Percentiles rank a stretch among this genome's conserved stretches.
These are phyloP conservation scores for Cephus cinctus DNA, from an alignment of 1,140 invertebrate species.

Conservation along the genomic window DNA sequence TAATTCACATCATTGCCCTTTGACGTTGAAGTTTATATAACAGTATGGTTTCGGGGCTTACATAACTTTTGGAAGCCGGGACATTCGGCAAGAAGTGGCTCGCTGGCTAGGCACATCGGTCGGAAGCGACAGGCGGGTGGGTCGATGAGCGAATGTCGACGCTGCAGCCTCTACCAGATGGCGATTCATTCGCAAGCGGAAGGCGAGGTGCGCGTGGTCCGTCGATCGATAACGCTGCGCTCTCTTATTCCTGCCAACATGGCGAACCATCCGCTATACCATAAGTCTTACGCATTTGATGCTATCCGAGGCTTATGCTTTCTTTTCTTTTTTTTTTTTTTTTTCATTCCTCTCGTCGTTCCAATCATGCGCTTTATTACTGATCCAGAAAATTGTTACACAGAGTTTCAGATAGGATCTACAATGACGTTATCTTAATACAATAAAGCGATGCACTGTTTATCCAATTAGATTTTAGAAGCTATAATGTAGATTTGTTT, in stretches of 20 bases:
- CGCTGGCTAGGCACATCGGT: conserved; percentile 5
- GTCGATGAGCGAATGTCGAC: conserved; percentile 31
- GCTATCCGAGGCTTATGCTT: not conserved
- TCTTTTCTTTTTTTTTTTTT: not conserved
- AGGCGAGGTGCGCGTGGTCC: conserved; percentile 15
- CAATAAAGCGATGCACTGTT: no score
- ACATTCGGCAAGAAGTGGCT: not conserved
- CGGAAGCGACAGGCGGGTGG: conserved; percentile 18
- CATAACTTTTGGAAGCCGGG: conserved; percentile 20
- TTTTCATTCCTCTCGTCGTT: not conserved
- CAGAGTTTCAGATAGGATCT: no score
- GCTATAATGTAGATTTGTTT: no score
- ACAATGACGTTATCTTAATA: no score
- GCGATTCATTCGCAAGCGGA: conserved; percentile 17
- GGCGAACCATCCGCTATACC: conserved; percentile 21
- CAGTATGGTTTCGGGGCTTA: conserved; percentile 31
- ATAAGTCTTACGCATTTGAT: conserved; percentile 8
- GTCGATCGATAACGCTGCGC: conserved; percentile 50
- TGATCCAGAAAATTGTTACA: no score
- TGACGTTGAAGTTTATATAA: no score
- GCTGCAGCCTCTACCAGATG: conserved; percentile 37
- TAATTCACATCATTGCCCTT: no score
- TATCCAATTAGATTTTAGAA: no score
- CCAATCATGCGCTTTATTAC: no score
- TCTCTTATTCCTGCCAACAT: conserved; percentile 43